Evolutionary conservation across 2,113 vertebrate species (phyloP), one percentile per base, ranked within the genome.

Genomic region (Narcine bancroftii): DNA sequence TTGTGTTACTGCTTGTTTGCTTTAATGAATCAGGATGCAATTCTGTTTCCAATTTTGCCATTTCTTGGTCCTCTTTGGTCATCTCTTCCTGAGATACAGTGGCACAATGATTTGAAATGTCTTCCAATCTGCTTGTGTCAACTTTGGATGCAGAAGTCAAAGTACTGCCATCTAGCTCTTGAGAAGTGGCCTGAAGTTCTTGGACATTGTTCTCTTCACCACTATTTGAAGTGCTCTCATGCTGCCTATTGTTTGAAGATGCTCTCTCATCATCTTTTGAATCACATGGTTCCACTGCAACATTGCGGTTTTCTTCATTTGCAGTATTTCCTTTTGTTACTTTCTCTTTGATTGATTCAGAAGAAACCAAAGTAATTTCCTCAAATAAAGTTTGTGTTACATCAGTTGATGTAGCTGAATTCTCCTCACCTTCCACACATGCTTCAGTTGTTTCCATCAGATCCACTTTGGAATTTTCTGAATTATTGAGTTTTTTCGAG

Each of bases 161-260:
- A 26, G 6, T 81, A 29, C 92, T 92, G 26, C 92, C 81, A 65
- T 92, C 53, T 9, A 42, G 19, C 36, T 92, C 94, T 11, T 92
- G 94, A 63, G 93, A 93, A 63, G 93, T 94, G 33, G 81, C 93
- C 92, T 95, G 96, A 89, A 93, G 95, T 93, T 95, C 94, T 83
- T 63, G 93, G 92, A 93, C 92, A 94, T 94, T 50, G 95, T 94
- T 21, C 94, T 94, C 39, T 94, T 94, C 0, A 92, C 92, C 4
- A 83, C 47, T 47, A 71, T 47, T 69, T 91, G 17, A 42, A 39
- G 60, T 79, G 53, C 50, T 72, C 50, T 92, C 60, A 56, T 79
- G 73, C 53, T 92, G 53, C 13, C 42, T 24, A 92, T 95, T 94
- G 19, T 93, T 94, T 53, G 94, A 92, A 63, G 39, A 29, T 79